Evolutionary conservation across 2,888 invertebrate genomes (phyloP).

Genomic region (Hylaea fasciaria): DNA sequence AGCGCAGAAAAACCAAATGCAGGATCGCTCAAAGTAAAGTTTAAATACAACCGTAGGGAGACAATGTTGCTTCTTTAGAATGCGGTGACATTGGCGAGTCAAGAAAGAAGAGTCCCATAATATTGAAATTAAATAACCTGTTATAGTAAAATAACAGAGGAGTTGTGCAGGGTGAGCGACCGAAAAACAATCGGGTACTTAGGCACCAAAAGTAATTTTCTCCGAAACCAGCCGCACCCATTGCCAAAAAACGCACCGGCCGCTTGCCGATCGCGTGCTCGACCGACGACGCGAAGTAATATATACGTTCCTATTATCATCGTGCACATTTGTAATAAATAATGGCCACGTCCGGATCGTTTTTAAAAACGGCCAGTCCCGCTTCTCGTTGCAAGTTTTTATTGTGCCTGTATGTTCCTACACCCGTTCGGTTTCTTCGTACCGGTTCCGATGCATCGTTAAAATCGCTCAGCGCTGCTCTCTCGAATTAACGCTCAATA

Average conservation of each 20-base stretch:
- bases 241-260: slow-evolving; percentile 75
- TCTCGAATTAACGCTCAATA: slow-evolving; percentile 59
- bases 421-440: slow-evolving; percentile 48
- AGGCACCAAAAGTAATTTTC: slow-evolving; percentile 78
- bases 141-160: slow-evolving; percentile 67
- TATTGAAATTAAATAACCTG: slow-evolving; percentile 60
- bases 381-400: slow-evolving; percentile 65
- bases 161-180: slow-evolving; percentile 68
- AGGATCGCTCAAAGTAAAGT: slow-evolving; percentile 6
- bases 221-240: slow-evolving; percentile 71
- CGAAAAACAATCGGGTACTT: slow-evolving; percentile 81
- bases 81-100: slow-evolving; percentile 19
- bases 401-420: slow-evolving; percentile 46
- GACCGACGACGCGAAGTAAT: slow-evolving; percentile 61
- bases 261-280: slow-evolving; percentile 58
- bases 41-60: slow-evolving; percentile 9
- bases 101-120: slow-evolving; percentile 56
- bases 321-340: slow-evolving; percentile 74
- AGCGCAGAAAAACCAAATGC: not conserved
- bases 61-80: slow-evolving; percentile 20
- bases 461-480: slow-evolving; percentile 57
- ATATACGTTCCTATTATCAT: slow-evolving; percentile 69
- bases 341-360: slow-evolving; percentile 64
- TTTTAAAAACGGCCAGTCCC: slow-evolving; percentile 63
- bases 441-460: slow-evolving; percentile 74